Base-by-base conservation (phyloP, 1,140 invertebrate species). In the Dolichoris vasculosae region DNA sequence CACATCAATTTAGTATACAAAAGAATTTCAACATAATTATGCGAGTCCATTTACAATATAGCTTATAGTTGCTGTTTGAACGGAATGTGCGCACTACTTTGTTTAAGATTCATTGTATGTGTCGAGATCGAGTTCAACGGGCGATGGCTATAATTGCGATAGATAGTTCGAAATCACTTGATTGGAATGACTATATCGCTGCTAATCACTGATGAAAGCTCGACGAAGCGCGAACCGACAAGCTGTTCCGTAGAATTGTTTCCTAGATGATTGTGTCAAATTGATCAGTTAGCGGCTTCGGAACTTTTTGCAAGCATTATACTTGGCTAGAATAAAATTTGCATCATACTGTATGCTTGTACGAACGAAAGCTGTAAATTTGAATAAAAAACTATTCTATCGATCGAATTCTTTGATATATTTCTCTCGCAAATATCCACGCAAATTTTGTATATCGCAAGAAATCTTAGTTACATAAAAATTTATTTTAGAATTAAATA, bases 171-270 rank as follows among this genome's bases (percentile, higher is more conserved):
- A 63, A 85, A 51, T 85, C 69, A 75, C 13, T 75, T 78, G 30
- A 20, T 85, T 26, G 78, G 69, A 85, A 75, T 81, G 78, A 85
- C 73, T 85, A 85, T 75, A 85, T 85, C 43, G 78, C 38, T 51
- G 67, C 77, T 85, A 80, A 85, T 75, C 78, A 64, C 67, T 64
- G 77, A 81, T 81, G n/a, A 78, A 75, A 55, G 84, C 77, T 63
- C 63, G 63, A 26, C 69, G 67, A 81, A 40, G 67, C 67, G 69
- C 77, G 69, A 85, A 81, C 63, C 83, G 46, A 78, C 38, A 84
- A 84, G 51, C 55, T 76, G 55, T 83, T 83, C 63, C 20, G n/a
- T 59, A 32, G 71, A 40, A 83, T 83, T 76, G 75, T 83, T 76
- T 83, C 59, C 71, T 40, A 73, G 38, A 59, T 55, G 82, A 76